A percentile compares a stretch with the other conserved stretches of the same genome.
phyloP scores from a whole-genome alignment of 2,888 invertebrate species.

The Leptopilina drosophilae region DNA sequence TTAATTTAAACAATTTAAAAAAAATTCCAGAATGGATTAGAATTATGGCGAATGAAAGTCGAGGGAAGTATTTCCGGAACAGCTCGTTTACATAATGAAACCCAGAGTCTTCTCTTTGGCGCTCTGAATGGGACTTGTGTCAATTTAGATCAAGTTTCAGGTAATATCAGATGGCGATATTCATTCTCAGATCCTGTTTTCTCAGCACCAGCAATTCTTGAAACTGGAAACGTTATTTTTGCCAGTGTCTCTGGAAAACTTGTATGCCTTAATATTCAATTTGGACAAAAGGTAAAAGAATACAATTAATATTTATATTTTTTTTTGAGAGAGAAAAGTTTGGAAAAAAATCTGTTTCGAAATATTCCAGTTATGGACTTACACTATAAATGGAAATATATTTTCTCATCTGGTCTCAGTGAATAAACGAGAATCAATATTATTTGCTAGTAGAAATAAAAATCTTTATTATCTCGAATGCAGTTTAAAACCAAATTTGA shows the following conservation, averaged over 20 bases:
- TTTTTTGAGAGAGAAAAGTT: constrained; percentile 70
- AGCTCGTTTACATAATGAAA: constrained; percentile 70
- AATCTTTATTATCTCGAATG: constrained; percentile 81
- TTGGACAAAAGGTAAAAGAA: constrained; percentile 59
- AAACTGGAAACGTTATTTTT: constrained; percentile 79
- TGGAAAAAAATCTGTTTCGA: neutral
- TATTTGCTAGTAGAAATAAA: constrained; percentile 87
- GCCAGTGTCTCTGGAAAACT: constrained; percentile 72
- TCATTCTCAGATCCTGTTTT: constrained; percentile 82
- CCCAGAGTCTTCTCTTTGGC: constrained; percentile 76
- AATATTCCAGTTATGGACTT: constrained; percentile 81
- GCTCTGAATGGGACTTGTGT: constrained; percentile 81
- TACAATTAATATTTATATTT: constrained; percentile 32
- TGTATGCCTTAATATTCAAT: constrained; percentile 60
- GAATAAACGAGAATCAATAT: constrained; percentile 73
- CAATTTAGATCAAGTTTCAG: constrained; percentile 78
- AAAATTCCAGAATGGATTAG: constrained; percentile 78
- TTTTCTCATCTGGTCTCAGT: constrained; percentile 84
- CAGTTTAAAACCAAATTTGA: constrained; percentile 73
- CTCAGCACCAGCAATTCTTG: constrained; percentile 81
- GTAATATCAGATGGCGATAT: constrained; percentile 80
- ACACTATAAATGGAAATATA: constrained; percentile 82
- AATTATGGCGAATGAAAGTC: constrained; percentile 71
- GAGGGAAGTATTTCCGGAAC: constrained; percentile 79
- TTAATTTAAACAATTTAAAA: constrained; percentile 35